Base-by-base conservation (phyloP, 2,797 vertebrate species). In the Pelodytes ibericus region DNA sequence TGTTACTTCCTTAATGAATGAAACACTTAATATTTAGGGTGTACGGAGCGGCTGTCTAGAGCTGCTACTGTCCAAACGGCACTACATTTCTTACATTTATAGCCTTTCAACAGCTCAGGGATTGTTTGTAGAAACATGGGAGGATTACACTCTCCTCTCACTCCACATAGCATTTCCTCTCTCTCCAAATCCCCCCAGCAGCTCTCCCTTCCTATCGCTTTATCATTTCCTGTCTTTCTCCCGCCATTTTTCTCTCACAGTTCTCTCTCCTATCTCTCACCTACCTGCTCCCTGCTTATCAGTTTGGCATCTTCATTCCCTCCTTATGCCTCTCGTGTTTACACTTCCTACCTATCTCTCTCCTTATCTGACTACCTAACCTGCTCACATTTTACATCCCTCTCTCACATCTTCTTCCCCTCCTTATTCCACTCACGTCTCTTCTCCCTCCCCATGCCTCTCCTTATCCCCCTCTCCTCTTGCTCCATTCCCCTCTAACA, bases 401-500 rank as follows among this genome's bases (percentile, higher is more conserved):
- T 4, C 7, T n/a, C 22, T 24, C 20, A 5, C 2, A 4, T 24
- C 2, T 7, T 56, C 20, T 1, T 24, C 22, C 9, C 5, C 20
- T 20, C 20, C 2, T 3, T 6, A 3, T 6, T 56, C 44, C 2
- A 13, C 24, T 24, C 16, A 5, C 5, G 13, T 66, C 47, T 66
- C 39, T 8, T 26, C 33, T 25, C 26, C 56, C 76, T 56, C 9
- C 25, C 25, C 2, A 59, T n/a, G n/a, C n/a, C n/a, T n/a, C n/a
- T n/a, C n/a, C n/a, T n/a, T 13, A 5, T 36, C 13, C 33, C 13
- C 27, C 13, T 33, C 24, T 30, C 56, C 20, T 53, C 20, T 72
- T 25, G 18, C 0, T 0, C 0, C 51, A 0, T 2, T 22, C 31
- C 71, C 44, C 18, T 16, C 18, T n/a, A 10, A 49, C 18, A 15